phyloP scores from a whole-genome alignment of 2,888 invertebrate genomes.

The Frankliniella intonsa region DNA sequence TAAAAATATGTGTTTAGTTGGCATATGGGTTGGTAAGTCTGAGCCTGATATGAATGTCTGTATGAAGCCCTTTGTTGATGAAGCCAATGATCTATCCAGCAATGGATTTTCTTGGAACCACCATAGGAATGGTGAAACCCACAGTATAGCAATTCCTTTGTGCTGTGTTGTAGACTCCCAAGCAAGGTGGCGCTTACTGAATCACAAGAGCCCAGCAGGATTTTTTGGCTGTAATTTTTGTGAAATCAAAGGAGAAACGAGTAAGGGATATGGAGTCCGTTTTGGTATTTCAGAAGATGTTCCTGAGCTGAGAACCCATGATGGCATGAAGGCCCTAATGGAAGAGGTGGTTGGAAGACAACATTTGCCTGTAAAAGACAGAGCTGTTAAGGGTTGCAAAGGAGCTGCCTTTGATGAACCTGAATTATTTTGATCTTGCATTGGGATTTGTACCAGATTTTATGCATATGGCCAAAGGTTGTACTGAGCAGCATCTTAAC shows the following conservation, averaged over 20 bases:
- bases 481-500: background rate
- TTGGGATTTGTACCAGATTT: background rate
- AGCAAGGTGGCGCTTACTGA: slow-evolving; percentile 16
- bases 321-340: background rate
- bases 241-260: background rate
- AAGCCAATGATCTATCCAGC: slow-evolving; percentile 35
- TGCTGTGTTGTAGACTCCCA: slow-evolving; percentile 33
- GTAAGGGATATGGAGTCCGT: background rate
- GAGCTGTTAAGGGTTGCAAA: background rate
- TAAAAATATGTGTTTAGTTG: slow-evolving; percentile 35
- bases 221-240: slow-evolving; percentile 35
- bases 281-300: background rate
- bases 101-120: slow-evolving; percentile 34
- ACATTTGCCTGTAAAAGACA: background rate
- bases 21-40: slow-evolving; percentile 35
- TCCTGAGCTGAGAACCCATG: background rate
- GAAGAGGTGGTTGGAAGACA: background rate
- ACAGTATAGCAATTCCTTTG: slow-evolving; percentile 34
- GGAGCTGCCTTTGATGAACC: background rate
- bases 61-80: slow-evolving; percentile 34
- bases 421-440: background rate
- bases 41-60: slow-evolving; percentile 36
- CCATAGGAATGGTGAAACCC: background rate
- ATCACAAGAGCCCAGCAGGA: slow-evolving; percentile 33
- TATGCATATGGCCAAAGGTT: background rate